phyloP scores from a whole-genome alignment of 2,888 invertebrate species.

The Morpho helenor region DNA sequence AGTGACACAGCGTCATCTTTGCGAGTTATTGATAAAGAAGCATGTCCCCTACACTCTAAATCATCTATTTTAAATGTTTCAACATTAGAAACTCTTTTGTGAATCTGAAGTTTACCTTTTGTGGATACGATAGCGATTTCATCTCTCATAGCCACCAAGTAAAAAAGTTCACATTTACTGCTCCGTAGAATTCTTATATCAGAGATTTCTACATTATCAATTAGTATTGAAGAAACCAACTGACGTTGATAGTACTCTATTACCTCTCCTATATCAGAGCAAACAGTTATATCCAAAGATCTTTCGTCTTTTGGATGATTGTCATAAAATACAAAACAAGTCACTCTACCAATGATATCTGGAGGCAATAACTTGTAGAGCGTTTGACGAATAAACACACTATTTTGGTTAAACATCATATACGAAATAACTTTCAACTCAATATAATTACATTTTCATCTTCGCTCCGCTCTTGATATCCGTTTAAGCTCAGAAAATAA shows the following conservation, averaged over 20 bases:
- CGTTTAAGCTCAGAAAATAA: too few relatives aligned
- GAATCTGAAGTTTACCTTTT: slow-evolving; percentile 33
- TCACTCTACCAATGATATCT: slow-evolving; percentile 41
- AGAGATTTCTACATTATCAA: slow-evolving; percentile 31
- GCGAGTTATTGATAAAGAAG: slow-evolving; percentile 42
- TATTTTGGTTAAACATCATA: slow-evolving; percentile 13
- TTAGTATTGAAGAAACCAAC: slow-evolving; percentile 36
- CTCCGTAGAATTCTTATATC: slow-evolving; percentile 52
- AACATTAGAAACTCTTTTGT: slow-evolving; percentile 42
- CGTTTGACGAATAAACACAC: slow-evolving; percentile 41
- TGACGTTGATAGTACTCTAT: slow-evolving; percentile 53
- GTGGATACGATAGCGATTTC: slow-evolving; percentile 48
- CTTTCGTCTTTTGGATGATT: slow-evolving; percentile 50
- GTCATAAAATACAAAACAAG: slow-evolving; percentile 58
- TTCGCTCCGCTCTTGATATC: too few relatives aligned
- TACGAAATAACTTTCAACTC: not conserved
- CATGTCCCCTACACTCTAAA: slow-evolving; percentile 41
- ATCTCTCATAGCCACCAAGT: slow-evolving; percentile 41
- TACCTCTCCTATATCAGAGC: slow-evolving; percentile 50
- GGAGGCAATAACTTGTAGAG: slow-evolving; percentile 46
- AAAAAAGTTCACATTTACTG: slow-evolving; percentile 47
- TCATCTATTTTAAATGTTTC: slow-evolving; percentile 47
- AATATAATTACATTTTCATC: too few relatives aligned
- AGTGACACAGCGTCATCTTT: slow-evolving; percentile 56
- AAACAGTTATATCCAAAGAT: slow-evolving; percentile 50